Conservation (phyloP, 2,888 invertebrate genomes). For the Brachyptera putata region DNA sequence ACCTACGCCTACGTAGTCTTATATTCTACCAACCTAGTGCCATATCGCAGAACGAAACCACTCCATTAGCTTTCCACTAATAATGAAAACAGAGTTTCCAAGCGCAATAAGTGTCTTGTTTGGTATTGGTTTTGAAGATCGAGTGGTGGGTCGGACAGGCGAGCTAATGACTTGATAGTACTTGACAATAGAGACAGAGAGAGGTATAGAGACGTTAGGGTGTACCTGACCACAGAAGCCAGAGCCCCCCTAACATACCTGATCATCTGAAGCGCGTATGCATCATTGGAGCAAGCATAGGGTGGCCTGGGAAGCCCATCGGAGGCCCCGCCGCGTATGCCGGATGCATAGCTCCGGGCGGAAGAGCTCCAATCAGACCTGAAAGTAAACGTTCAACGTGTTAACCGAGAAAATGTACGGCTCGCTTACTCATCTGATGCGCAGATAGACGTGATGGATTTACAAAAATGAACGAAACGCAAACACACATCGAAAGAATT, state of each 20-base stretch:
- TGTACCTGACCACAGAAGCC: slow-evolving; percentile 56
- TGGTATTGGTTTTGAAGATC: not conserved
- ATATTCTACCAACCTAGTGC: too few relatives aligned
- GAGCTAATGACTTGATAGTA: slow-evolving; percentile 15
- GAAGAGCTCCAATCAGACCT: slow-evolving; percentile 46
- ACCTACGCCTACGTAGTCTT: too few relatives aligned
- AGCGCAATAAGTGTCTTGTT: slow-evolving; percentile 8
- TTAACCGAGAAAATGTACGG: too few relatives aligned
- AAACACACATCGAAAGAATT: too few relatives aligned
- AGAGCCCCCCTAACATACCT: slow-evolving; percentile 53
- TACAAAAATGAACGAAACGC: too few relatives aligned
- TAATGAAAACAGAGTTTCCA: slow-evolving; percentile 7
- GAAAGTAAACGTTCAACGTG: too few relatives aligned
- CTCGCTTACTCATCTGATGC: too few relatives aligned
- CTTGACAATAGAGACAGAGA: not conserved
- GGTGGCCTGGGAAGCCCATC: slow-evolving; percentile 51
- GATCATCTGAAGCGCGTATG: slow-evolving; percentile 87
- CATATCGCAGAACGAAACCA: too few relatives aligned
- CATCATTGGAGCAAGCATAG: slow-evolving; percentile 62
- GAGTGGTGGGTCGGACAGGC: slow-evolving; percentile 31
- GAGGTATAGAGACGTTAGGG: slow-evolving; percentile 32
- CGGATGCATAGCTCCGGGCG: slow-evolving; percentile 51
- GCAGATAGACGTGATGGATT: too few relatives aligned
- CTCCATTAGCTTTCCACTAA: slow-evolving; percentile 12
- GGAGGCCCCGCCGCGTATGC: slow-evolving; percentile 41